phyloP scores from a whole-genome alignment of 2,797 vertebrate species.

The Calcarius lapponicus region DNA sequence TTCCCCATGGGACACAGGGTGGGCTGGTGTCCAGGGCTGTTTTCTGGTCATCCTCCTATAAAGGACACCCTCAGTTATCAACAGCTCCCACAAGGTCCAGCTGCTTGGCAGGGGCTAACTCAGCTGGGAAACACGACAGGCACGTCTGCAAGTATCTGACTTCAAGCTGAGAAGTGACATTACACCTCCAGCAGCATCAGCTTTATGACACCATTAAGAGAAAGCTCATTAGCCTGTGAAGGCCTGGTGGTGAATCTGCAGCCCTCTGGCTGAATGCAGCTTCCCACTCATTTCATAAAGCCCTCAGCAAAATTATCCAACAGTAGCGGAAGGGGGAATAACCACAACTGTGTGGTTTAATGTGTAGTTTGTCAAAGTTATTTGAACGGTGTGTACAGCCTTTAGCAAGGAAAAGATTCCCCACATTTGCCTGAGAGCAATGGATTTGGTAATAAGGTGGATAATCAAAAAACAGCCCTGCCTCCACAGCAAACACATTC shows the following conservation, averaged over 20 bases:
- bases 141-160: background rate
- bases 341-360: background rate
- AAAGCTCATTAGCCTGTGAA: conserved; percentile 30
- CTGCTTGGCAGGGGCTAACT: background rate
- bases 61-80: background rate
- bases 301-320: conserved; percentile 30
- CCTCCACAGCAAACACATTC: background rate
- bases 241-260: background rate
- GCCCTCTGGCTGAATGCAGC: background rate
- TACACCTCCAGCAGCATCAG: background rate
- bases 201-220: conserved; percentile 12
- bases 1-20: rapidly evolving
- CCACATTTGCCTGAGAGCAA: background rate
- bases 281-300: background rate
- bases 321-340: background rate
- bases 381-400: background rate
- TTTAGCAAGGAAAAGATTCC: conserved; percentile 25
- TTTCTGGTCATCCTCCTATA: background rate
- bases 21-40: background rate
- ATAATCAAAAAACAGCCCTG: conserved; percentile 34
- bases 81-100: background rate
- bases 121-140: background rate
- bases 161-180: background rate
- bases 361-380: conserved; percentile 3
- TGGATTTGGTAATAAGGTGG: background rate